Base-by-base conservation (phyloP, 2,113 vertebrate genomes). In the Mesitornis unicolor region DNA sequence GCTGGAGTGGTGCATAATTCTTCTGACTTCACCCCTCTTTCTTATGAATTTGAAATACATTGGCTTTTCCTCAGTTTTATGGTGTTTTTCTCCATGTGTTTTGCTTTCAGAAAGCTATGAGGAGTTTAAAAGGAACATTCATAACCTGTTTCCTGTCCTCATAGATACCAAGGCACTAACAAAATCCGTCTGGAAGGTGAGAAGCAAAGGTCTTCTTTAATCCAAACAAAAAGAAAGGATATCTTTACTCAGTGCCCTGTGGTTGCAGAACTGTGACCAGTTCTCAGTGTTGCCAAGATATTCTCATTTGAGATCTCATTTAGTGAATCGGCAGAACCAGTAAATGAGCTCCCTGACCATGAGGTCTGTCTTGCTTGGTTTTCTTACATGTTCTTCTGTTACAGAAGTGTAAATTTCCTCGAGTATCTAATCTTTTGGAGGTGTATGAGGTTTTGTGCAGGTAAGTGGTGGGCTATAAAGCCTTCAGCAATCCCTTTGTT, bases 41-140 rank as follows among this genome's bases (percentile, higher is more conserved):
- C 11, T 18, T 67, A 36, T 7, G 54, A 7, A 14, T 48, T 71
- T 57, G 18, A 2, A 5, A 36, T 82, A 33, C 14, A 3, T 7
- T 71, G 45, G 17, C 29, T 73, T 91, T 87, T 71, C 22, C 33
- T 36, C 7, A 4, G 5, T 81, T 84, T 63, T 14, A 4, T 16
- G 3, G 31, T 51, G 5, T 50, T 77, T 91, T 87, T 84, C 25
- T 90, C 45, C 74, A 0, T 59, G 31, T 73, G 53, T 54, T 77
- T 83, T 71, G 40, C 76, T 93, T 97, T 94, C 92, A 98, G 98
- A 98, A 89, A 98, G 95, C 92, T 98, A 98, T 13, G 83, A 98
- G 6, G 96, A 98, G 11, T 98, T 98, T 89, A 98, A 98, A 97
- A 95, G 59, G 84, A 98, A 98, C 11, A 97, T 98, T 93, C 98